Evolutionary conservation across 2,888 invertebrate species (phyloP), one percentile per base, ranked within the genome.

Genomic region (Leptinotarsa peninsularis): DNA sequence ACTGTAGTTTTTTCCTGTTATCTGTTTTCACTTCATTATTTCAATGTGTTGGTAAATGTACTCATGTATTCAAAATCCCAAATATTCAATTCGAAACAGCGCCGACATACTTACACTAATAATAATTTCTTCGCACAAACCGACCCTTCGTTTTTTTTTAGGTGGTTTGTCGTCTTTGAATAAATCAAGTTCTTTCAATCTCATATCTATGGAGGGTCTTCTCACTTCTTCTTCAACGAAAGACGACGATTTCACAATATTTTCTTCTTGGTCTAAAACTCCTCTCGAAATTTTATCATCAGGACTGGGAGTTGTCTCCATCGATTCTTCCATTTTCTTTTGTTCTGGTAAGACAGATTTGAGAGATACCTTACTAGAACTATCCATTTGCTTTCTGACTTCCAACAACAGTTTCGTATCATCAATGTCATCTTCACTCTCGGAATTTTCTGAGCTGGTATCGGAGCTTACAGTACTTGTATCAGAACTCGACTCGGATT

Each of bases 71-170:
- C 10, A 43, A 43, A 43, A 43, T 43, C 10, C 10, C 33, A 43
- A 43, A 43, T 43, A 43, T 43, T 43, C 3, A 43, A 43, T 13
- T 43, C 3, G 3, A 43, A 43, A 43, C 43, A 43, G 43, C 13
- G 10, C 3, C 10, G 66, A 63, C 67, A 76, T 81, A 90, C 91
- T 91, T 88, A 93, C 92, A 84, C 92, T 92, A 76, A 93, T 93
- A 68, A 92, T 91, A 80, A 91, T 89, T 85, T 92, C 92, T 81
- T 92, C 91, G 14, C 92, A 92, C 54, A 93, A 88, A 54, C 91
- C 91, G 50, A 90, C 89, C 67, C 91, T 86, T 81, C 90, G 87
- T 80, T 89, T 90, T 80, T 90, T 91, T 10, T 82, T 82, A 13
- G 81, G 71, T 18, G 85, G 83, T 43, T 81, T 80, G 56, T 83